Conservation (phyloP, 2,113 vertebrate genomes). For the Eolophus roseicapilla region DNA sequence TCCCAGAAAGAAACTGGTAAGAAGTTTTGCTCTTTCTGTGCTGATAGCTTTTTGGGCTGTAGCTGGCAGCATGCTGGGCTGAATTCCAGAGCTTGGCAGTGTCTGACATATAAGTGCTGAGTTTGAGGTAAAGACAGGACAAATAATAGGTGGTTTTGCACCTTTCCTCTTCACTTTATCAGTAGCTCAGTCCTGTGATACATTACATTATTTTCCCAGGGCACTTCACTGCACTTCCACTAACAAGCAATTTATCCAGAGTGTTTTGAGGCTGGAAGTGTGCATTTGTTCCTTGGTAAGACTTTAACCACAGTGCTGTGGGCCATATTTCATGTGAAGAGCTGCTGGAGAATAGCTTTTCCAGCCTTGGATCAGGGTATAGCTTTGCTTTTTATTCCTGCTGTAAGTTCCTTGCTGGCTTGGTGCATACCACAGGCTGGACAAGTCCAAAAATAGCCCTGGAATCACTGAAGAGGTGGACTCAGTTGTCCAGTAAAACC, state of each 20-base stretch:
- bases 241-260: slow-evolving; percentile 18
- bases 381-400: not conserved
- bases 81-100: not conserved
- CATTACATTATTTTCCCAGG: not conserved
- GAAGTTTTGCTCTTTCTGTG: slow-evolving; percentile 27
- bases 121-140: not conserved
- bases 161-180: not conserved
- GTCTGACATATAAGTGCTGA: not conserved
- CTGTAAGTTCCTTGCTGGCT: not conserved
- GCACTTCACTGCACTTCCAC: not conserved
- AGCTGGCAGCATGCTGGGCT: not conserved
- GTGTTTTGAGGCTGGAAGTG: slow-evolving; percentile 15
- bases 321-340: not conserved
- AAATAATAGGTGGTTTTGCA: not conserved
- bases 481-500: not conserved
- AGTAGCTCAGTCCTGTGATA: not conserved
- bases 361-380: not conserved
- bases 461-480: not conserved
- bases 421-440: not conserved
- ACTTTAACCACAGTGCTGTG: not conserved
- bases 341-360: not conserved
- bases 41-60: not conserved
- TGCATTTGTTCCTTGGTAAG: not conserved
- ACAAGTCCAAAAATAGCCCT: not conserved
- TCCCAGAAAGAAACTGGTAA: slow-evolving; percentile 96